phyloP scores from a whole-genome alignment of 2,113 vertebrate genomes.

The Merops nubicus region DNA sequence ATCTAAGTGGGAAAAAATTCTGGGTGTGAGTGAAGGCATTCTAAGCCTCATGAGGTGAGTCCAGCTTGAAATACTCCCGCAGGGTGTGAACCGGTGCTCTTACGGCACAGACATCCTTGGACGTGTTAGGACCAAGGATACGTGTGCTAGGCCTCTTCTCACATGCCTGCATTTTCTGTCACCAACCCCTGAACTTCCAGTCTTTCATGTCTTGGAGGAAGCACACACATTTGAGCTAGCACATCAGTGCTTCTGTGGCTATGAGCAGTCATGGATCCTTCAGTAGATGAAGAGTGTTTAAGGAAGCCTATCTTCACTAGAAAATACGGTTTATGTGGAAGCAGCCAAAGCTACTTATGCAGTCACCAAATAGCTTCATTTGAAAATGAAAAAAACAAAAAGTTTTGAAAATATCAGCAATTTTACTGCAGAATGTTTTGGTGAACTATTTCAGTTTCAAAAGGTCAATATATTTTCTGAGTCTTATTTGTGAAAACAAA shows the following conservation, averaged over 20 bases:
- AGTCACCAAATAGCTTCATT: not conserved
- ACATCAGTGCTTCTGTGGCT: not conserved
- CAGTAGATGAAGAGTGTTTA: not conserved
- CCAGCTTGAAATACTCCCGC: not conserved
- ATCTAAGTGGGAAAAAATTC: not conserved
- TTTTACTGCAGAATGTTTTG: not conserved
- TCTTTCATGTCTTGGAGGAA: not conserved
- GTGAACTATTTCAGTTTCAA: not conserved
- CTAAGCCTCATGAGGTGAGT: not conserved
- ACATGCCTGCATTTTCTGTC: not conserved
- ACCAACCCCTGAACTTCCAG: not conserved
- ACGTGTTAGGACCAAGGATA: not conserved
- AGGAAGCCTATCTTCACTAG: not conserved
- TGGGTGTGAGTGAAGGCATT: not conserved
- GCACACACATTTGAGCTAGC: not conserved
- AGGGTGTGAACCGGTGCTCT: not conserved
- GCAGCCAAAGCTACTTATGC: not conserved
- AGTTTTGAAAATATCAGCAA: slow-evolving; percentile 8
- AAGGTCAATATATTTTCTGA: slow-evolving; percentile 6
- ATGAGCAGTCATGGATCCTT: not conserved
- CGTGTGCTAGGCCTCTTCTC: not conserved
- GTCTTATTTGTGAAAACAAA: slow-evolving; percentile 1
- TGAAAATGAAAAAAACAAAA: not conserved
- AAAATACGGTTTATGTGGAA: not conserved
- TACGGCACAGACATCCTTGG: not conserved